These are phyloP conservation scores for Coleophora deauratella DNA, from an alignment of 2,888 invertebrate species.

Conservation along the genomic window DNA sequence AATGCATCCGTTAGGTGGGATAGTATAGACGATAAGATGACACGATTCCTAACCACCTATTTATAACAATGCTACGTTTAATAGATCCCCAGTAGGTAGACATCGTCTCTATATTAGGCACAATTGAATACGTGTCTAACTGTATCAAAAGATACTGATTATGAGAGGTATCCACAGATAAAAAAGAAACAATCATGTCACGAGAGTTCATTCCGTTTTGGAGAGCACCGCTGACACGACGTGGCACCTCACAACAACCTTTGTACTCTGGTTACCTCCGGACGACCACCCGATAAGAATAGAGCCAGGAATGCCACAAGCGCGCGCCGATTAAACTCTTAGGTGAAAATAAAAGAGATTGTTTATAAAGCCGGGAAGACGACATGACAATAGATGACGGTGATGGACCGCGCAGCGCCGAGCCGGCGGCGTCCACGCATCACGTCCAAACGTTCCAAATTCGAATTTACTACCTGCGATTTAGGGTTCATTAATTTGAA, in stretches of 20 bases:
- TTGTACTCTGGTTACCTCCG: conserved; percentile 62
- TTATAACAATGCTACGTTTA: neutral
- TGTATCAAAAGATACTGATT: conserved; percentile 11
- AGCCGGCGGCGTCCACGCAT: conserved; percentile 26
- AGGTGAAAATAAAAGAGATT: conserved; percentile 72
- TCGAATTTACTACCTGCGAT: conserved; percentile 56
- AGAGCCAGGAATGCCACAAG: conserved; percentile 61
- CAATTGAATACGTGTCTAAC: conserved; percentile 8
- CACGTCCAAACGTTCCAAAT: conserved; percentile 40
- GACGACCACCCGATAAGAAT: conserved; percentile 70
- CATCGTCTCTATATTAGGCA: conserved; percentile 2
- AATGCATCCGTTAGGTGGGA: too few species aligned
- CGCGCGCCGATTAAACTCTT: conserved; percentile 67
- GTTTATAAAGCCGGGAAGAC: conserved; percentile 69
- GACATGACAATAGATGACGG: conserved; percentile 69
- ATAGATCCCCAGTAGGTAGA: too few species aligned
- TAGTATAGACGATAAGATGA: too few species aligned
- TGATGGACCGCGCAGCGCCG: conserved; percentile 58
- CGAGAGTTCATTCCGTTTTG: conserved; percentile 44
- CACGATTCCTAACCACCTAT: too few species aligned
- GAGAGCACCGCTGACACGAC: conserved; percentile 48
- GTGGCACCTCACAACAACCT: conserved; percentile 66
- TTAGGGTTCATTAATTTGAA: conserved; percentile 69
- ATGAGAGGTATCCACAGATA: conserved; percentile 12
- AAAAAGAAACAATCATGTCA: conserved; percentile 42